A percentile compares a stretch with the other conserved stretches of the same genome.
Evolutionary conservation across 2,113 vertebrate species (phyloP).

Genomic region (Spizaetus ornatus): DNA sequence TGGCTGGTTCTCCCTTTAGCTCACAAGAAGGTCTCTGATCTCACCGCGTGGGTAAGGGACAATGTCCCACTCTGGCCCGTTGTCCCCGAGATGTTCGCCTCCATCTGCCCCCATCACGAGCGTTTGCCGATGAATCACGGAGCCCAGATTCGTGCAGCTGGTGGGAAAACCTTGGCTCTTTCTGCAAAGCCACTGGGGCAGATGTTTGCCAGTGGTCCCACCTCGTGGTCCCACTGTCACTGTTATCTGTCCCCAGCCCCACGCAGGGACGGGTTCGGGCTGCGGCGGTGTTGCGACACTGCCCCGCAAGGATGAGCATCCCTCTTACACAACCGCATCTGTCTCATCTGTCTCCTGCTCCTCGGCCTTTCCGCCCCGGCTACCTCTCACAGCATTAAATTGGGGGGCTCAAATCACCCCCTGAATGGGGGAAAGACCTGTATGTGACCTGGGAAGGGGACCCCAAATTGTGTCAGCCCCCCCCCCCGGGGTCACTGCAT

Average conservation of each 20-base stretch:
- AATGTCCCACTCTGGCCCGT: not conserved
- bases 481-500: accelerated
- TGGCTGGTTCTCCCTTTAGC: not conserved
- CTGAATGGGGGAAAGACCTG: not conserved
- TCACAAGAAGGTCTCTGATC: not conserved
- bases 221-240: not conserved
- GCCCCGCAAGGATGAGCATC: not conserved
- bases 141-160: not conserved
- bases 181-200: not conserved
- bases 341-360: not conserved
- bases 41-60: accelerated
- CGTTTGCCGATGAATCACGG: not conserved
- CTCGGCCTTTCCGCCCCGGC: not conserved
- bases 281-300: accelerated
- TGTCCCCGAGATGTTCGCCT: not conserved
- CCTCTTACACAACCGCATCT: not conserved
- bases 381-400: not conserved
- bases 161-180: not conserved
- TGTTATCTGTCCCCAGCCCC: not conserved
- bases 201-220: not conserved
- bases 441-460: not conserved
- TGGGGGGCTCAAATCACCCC: not conserved
- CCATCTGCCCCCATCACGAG: not conserved
- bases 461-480: not conserved
- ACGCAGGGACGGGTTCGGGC: accelerated